A percentile compares a stretch with the other conserved stretches of the same genome.
Conservation (phyloP, 2,797 vertebrate genomes). For the Malurus splendens region DNA sequence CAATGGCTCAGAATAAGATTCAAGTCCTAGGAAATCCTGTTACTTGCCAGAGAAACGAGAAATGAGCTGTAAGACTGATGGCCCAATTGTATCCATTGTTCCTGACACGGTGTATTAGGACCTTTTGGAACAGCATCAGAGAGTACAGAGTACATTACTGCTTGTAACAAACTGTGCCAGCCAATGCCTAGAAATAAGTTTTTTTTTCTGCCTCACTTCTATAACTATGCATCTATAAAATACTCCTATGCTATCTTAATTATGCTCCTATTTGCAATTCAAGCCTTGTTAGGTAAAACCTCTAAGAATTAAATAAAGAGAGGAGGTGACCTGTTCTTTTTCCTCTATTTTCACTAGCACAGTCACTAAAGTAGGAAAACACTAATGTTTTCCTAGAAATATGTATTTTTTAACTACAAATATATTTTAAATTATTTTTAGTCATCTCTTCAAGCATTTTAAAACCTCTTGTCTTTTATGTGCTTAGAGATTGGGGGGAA, state of each 20-base stretch:
- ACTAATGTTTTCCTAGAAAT: neutral
- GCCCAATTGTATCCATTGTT: neutral
- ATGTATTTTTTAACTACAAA: neutral
- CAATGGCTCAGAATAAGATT: neutral
- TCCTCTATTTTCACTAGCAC: neutral
- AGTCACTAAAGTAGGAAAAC: neutral
- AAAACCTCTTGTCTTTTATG: neutral
- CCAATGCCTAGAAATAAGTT: neutral
- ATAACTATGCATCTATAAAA: neutral
- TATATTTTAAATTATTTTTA: neutral
- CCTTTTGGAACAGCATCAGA: constrained; percentile 25
- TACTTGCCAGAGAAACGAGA: neutral
- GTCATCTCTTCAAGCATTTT: neutral
- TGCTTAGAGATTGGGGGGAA: neutral
- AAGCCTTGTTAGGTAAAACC: neutral
- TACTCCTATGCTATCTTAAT: neutral
- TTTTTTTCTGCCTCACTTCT: neutral
- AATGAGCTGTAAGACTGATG: neutral
- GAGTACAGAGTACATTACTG: neutral
- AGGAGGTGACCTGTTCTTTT: neutral
- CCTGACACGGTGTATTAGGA: neutral
- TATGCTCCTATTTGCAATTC: neutral
- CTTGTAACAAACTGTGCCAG: neutral
- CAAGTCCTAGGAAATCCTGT: neutral
- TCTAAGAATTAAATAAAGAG: neutral